Percentiles rank a stretch among this genome's conserved stretches.
These are phyloP conservation scores for Brachynemurus nebulosus DNA, from an alignment of 2,888 invertebrate genomes.

Conservation along the genomic window DNA sequence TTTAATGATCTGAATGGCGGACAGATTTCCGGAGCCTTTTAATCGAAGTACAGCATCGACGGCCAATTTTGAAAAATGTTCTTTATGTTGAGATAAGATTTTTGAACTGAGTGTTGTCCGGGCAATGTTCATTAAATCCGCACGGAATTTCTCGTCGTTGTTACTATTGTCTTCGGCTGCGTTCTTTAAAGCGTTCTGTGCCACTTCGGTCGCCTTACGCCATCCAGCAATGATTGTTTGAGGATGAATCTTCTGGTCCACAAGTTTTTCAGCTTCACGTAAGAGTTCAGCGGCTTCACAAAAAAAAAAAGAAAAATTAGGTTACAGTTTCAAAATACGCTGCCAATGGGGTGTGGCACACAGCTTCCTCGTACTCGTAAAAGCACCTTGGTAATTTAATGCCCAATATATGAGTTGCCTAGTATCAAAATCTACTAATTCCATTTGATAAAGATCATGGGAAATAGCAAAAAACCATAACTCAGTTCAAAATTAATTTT, in stretches of 20 bases:
- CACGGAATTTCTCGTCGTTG: slow-evolving; percentile 61
- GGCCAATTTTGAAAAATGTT: slow-evolving; percentile 87
- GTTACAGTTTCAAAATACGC: too few species aligned
- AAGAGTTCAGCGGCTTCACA: slow-evolving; percentile 79
- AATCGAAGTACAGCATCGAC: slow-evolving; percentile 91
- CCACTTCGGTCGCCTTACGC: slow-evolving; percentile 76
- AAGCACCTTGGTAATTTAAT: too few species aligned
- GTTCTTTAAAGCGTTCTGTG: slow-evolving; percentile 64
- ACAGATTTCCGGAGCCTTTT: slow-evolving; percentile 89
- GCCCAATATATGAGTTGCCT: too few species aligned
- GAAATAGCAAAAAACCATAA: too few species aligned
- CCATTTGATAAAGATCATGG: too few species aligned
- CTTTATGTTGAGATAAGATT: slow-evolving; percentile 93
- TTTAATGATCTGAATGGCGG: slow-evolving; percentile 95
- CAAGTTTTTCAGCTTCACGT: slow-evolving; percentile 86
- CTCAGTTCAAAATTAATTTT: too few species aligned
- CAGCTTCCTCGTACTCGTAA: too few species aligned
- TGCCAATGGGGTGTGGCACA: too few species aligned
- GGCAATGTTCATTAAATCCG: slow-evolving; percentile 92
- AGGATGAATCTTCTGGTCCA: slow-evolving; percentile 91
- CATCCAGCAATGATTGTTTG: slow-evolving; percentile 96
- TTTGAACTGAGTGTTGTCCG: slow-evolving; percentile 96
- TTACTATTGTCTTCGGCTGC: slow-evolving; percentile 72
- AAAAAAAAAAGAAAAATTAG: slow-evolving; percentile 6
- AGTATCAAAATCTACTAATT: too few species aligned